Conservation (phyloP, 2,888 invertebrate genomes). For the Scaptomyza tumidula region DNA sequence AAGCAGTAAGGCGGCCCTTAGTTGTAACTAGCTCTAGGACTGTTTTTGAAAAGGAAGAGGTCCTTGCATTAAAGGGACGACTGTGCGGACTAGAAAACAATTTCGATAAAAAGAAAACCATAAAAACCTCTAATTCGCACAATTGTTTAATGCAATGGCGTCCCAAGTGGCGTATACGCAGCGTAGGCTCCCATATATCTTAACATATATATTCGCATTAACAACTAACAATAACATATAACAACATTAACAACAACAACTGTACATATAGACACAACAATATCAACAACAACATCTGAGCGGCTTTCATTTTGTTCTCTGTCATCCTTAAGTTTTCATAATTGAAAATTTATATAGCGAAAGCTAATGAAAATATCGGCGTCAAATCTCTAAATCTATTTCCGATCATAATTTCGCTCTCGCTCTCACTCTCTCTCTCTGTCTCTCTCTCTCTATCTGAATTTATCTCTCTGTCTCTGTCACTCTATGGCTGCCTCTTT, state of each 20-base stretch:
- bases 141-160: constrained; percentile 59
- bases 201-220: constrained; percentile 23
- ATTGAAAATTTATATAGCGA: constrained; percentile 42
- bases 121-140: constrained; percentile 27
- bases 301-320: constrained; percentile 55
- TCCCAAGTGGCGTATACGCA: constrained; percentile 66
- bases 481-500: constrained; percentile 19
- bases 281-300: constrained; percentile 32
- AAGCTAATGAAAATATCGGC: constrained; percentile 54
- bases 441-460: constrained; percentile 14
- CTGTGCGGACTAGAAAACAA: constrained; percentile 37
- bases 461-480: constrained; percentile 19
- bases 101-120: too few species aligned
- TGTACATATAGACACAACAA: constrained; percentile 14
- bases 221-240: constrained; percentile 11
- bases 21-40: constrained; percentile 65
- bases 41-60: constrained; percentile 41
- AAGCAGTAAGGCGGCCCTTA: constrained; percentile 20
- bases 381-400: constrained; percentile 30
- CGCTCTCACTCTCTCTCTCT: constrained; percentile 20
- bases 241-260: constrained; percentile 42
- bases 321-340: constrained; percentile 57
- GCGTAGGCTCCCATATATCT: constrained; percentile 20
- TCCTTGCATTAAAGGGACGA: constrained; percentile 58
- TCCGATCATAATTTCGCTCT: constrained; percentile 28